A percentile compares a stretch with the other conserved stretches of the same genome.
Conservation (phyloP, 2,797 vertebrate genomes). For the Mormyrops attenuatus region DNA sequence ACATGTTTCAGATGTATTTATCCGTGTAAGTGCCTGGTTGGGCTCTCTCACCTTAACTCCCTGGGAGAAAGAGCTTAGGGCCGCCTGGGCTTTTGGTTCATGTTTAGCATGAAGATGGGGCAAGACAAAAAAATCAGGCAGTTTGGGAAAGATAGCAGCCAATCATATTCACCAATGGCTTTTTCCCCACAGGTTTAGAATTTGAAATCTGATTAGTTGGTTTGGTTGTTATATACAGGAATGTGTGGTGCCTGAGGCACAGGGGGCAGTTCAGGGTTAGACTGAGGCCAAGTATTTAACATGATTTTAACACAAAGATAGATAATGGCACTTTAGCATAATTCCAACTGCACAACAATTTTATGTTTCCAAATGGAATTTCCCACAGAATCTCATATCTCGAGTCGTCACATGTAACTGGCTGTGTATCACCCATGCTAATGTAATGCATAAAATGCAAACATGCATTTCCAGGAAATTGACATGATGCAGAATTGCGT, state of each 20-base stretch:
- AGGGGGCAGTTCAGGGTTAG: background rate
- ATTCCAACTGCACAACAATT: background rate
- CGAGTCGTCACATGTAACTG: background rate
- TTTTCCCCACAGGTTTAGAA: background rate
- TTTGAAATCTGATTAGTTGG: background rate
- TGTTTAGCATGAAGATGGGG: background rate
- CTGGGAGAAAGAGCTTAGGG: background rate
- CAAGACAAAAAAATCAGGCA: background rate
- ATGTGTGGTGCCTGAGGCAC: too few relatives aligned
- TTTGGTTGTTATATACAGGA: background rate
- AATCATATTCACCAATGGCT: background rate
- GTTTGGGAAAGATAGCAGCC: background rate
- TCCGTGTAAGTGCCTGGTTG: background rate
- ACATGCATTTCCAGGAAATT: background rate
- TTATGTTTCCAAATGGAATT: background rate
- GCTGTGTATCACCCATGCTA: background rate
- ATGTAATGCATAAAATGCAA: constrained; percentile 12
- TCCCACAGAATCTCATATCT: background rate
- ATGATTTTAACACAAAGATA: background rate
- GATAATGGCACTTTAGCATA: background rate
- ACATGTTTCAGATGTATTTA: background rate
- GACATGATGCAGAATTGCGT: background rate
- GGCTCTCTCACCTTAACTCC: background rate
- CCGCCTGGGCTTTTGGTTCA: background rate
- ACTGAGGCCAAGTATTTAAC: background rate